Base-by-base conservation (phyloP, 2,888 invertebrate genomes). In the Megaustenia siamemsis region DNA sequence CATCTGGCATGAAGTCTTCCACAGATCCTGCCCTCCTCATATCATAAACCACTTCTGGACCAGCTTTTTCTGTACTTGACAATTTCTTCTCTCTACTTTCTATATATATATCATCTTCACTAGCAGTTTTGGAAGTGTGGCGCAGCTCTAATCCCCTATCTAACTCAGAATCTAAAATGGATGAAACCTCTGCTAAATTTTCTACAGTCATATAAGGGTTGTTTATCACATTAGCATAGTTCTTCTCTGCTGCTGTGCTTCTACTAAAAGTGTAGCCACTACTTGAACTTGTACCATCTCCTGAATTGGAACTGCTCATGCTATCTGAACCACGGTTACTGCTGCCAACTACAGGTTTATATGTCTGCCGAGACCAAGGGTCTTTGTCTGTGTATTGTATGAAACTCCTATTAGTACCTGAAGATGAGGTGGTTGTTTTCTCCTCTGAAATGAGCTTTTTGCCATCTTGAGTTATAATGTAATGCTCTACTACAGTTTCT, bases 1-100 rank as follows among this genome's bases (percentile, higher is more conserved):
- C 86, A 60, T 85, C 85, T 15, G 86, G 86, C 87, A 87, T 88
- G 35, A 86, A 88, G 75, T 86, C 86, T 69, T 86, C 86, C 53
- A 87, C 86, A 43, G 86, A 86, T 8, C 87, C 86, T 24, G 86
- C 78, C 21, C 86, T 68, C 4, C 82, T 40, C 71, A 85, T 82
- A 40, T 85, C 82, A 69, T 69, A 84, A 60, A 84, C 82, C 1
- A 71, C 63, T 40, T 85, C 82, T 21, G 85, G 71, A 40, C 77
- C 78, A 8, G 68, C 43, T 6, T 75, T 56, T 5, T 78, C 83
- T 32, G 24, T 5, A 0, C 32, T 43, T 10, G 75, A 49, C 12
- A 63, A n/a, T 40, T 43, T 73, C 18, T n/a, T 71, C n/a, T 79
- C 71, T 28, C 40, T 76, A 53, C 35, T 45, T 56, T 69, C 60